phyloP scores from a whole-genome alignment of 2,113 vertebrate species.

The Percopsis transmontana region DNA sequence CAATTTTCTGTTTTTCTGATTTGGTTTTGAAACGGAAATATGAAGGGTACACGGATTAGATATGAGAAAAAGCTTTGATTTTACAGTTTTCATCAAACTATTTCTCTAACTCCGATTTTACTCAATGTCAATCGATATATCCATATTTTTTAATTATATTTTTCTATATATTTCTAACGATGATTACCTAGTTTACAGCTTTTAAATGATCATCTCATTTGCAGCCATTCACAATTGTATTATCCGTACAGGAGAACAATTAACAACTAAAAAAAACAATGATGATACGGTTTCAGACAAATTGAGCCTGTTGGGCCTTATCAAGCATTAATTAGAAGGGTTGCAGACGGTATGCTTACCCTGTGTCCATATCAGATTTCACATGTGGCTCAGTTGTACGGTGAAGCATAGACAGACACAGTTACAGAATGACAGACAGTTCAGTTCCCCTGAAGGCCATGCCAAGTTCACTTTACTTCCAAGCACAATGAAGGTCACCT shows the following conservation, averaged over 20 bases:
- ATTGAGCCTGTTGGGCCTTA: conserved; percentile 59
- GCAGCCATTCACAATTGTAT: conserved; percentile 5
- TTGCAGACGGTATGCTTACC: conserved; percentile 44
- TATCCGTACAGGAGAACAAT: conserved; percentile 21
- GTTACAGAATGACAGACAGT: conserved; percentile 48
- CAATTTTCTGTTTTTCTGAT: too few relatives aligned
- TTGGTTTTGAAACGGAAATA: too few relatives aligned
- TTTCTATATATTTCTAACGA: too few relatives aligned
- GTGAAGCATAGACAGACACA: conserved; percentile 44
- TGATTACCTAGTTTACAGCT: too few relatives aligned
- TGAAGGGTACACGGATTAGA: too few relatives aligned
- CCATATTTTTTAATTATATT: too few relatives aligned
- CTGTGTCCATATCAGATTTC: conserved; percentile 61
- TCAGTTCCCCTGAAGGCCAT: conserved; percentile 26
- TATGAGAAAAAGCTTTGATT: too few relatives aligned
- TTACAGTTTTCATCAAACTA: too few relatives aligned
- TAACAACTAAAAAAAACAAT: conserved; percentile 24
- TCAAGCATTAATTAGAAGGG: conserved; percentile 67
- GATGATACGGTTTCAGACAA: conserved; percentile 56
- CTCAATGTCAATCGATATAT: too few relatives aligned
- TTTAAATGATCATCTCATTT: conserved; percentile 7
- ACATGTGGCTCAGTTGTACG: conserved; percentile 39
- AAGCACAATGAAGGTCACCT: conserved; percentile 47
- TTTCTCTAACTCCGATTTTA: too few relatives aligned
- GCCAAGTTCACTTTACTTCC: conserved; percentile 43